A percentile compares a stretch with the other conserved stretches of the same genome.
Evolutionary conservation across 2,888 invertebrate species (phyloP).

Genomic region (Allophyes oxyacanthae): DNA sequence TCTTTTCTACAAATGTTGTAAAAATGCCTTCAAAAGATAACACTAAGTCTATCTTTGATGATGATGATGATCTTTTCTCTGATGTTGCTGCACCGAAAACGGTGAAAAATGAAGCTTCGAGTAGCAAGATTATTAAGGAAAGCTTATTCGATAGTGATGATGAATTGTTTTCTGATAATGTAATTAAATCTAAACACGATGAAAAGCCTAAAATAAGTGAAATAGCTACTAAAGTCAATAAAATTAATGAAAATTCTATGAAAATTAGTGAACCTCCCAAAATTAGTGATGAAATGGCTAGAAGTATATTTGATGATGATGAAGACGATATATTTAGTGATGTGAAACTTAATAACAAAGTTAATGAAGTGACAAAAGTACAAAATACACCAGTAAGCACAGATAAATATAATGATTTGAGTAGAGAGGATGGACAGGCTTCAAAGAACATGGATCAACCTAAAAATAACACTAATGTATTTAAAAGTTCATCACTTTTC

Average conservation of each 20-base stretch:
- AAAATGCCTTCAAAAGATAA: slow-evolving; percentile 58
- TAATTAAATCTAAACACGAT: slow-evolving; percentile 21
- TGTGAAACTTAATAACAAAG: slow-evolving; percentile 33
- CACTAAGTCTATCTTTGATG: slow-evolving; percentile 75
- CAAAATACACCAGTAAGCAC: slow-evolving; percentile 24
- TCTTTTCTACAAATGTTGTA: slow-evolving; percentile 73
- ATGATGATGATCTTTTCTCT: slow-evolving; percentile 77
- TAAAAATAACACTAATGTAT: slow-evolving; percentile 34
- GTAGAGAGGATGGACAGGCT: slow-evolving; percentile 7
- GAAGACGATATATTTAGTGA: slow-evolving; percentile 70
- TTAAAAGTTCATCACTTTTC: slow-evolving; percentile 67
- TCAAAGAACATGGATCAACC: slow-evolving; percentile 12
- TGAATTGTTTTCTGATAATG: slow-evolving; percentile 59
- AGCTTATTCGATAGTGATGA: slow-evolving; percentile 71
- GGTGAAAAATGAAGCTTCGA: slow-evolving; percentile 42
- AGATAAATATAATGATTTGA: slow-evolving; percentile 21
- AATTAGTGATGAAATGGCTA: slow-evolving; percentile 33
- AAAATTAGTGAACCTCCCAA: slow-evolving; percentile 31
- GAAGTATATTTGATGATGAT: slow-evolving; percentile 72
- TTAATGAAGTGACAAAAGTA: slow-evolving; percentile 22
- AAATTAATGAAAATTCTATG: slow-evolving; percentile 13
- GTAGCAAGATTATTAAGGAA: slow-evolving; percentile 43
- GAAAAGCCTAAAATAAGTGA: slow-evolving; percentile 10
- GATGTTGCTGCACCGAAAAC: slow-evolving; percentile 64
- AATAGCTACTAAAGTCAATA: slow-evolving; percentile 2